Conservation (phyloP, 2,888 invertebrate species). For the Gisinianus flammeolus region DNA sequence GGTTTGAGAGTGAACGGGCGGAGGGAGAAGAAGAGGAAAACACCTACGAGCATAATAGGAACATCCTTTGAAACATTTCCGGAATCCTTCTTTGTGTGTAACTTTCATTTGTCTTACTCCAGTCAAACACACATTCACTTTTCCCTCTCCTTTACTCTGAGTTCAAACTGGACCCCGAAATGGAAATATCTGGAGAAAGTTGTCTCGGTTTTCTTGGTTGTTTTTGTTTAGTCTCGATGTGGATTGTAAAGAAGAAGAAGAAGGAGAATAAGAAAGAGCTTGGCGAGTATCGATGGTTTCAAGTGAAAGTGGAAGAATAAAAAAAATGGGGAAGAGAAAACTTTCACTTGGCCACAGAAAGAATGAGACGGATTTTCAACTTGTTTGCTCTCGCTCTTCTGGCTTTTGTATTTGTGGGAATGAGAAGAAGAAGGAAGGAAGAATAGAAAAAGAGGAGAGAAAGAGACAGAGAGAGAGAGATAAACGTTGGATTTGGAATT, state of each 20-base stretch:
- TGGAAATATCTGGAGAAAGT: neutral
- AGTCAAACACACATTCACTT: too few species aligned
- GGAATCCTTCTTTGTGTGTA: neutral
- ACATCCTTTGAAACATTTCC: neutral
- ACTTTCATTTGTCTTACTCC: too few species aligned
- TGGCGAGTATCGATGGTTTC: too few species aligned
- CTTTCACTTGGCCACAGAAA: too few species aligned
- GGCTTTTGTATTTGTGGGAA: neutral
- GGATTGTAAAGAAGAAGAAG: neutral
- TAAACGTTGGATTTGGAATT: neutral
- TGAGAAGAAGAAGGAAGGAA: neutral
- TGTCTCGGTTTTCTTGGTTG: neutral
- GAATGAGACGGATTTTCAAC: too few species aligned
- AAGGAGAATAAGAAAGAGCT: neutral
- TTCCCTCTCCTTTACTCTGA: too few species aligned
- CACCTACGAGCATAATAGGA: neutral
- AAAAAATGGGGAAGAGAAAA: too few species aligned
- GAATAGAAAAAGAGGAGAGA: neutral
- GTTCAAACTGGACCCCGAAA: neutral
- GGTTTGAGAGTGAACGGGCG: neutral
- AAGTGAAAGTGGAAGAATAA: too few species aligned
- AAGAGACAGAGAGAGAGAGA: neutral
- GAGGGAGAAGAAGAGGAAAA: too few species aligned
- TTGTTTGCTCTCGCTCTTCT: neutral
- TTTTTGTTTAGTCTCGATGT: neutral